Evolutionary conservation across 2,888 invertebrate species (phyloP), one percentile per base, ranked within the genome.

Genomic region (Anthrax anthrax): DNA sequence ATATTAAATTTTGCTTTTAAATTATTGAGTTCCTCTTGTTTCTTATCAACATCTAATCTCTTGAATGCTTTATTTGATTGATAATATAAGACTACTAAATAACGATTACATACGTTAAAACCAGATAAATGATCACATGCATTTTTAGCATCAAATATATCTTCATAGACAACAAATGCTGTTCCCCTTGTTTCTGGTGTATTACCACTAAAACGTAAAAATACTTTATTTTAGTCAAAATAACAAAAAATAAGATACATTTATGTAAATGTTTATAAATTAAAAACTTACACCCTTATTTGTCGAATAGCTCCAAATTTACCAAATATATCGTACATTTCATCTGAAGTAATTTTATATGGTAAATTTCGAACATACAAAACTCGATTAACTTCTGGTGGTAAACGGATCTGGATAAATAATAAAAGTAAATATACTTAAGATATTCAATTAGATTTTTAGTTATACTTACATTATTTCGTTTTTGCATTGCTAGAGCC

Each of bases 271-370:
- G 5, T 34, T n/a, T n/a, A n/a, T n/a, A n/a, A n/a, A n/a, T n/a
- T n/a, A n/a, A n/a, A n/a, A n/a, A n/a, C 88, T 81, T 77, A 92
- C 92, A 96, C 90, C 71, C 98, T 74, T 51, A 98, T 98, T 72
- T 99, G 98, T 57, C 98, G 72, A 54, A 98, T 97, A 4, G 98
- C 97, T 57, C 98, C 98, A 71, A 97, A 98, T 74, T 99, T 99
- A 17, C 98, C 98, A 75, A 98, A 99, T 53, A 99, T 99, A 70
- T 99, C 98, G 64, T 99, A 98, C 97, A 98, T 98, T 78, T 99
- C 98, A 70, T 98, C 98, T 8, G 90, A 92, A 43, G 96, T 96
- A 56, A 99, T 98, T 75, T 98, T 98, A 62, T 97, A 99, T 0
- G 98, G 98, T 50, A 98, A 73, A 71, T 99, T 99, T 60, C 97